Percentiles rank a stretch among this genome's conserved stretches.
These are phyloP conservation scores for Puntigrus tetrazona DNA, from an alignment of 2,113 vertebrate species.

Conservation along the genomic window DNA sequence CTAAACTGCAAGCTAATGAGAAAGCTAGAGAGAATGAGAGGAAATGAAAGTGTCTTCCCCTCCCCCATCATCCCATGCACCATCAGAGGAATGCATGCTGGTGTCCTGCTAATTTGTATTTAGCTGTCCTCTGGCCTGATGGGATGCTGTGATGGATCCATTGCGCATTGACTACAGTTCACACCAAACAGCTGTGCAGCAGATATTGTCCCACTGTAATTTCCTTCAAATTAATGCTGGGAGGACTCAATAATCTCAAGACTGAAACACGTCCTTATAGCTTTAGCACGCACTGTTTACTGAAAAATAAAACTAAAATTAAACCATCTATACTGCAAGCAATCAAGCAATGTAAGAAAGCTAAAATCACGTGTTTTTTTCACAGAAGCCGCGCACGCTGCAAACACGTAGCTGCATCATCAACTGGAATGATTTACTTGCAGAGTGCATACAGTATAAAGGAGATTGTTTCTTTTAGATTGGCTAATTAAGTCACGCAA, in stretches of 20 bases:
- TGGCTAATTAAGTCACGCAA: background rate
- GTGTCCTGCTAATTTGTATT: conserved; percentile 73
- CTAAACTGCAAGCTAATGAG: conserved; percentile 56
- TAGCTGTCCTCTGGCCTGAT: conserved; percentile 62
- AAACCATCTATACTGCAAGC: background rate
- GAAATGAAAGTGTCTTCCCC: conserved; percentile 41
- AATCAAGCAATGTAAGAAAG: background rate
- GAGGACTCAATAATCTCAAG: background rate
- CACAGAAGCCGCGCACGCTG: background rate
- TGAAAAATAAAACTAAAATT: no score
- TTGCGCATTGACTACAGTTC: conserved; percentile 71
- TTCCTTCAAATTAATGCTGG: background rate
- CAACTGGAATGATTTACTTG: background rate
- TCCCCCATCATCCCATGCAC: conserved; percentile 14
- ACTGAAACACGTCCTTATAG: background rate
- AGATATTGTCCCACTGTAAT: conserved; percentile 19
- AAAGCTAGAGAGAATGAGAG: conserved; percentile 8
- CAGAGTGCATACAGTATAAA: background rate
- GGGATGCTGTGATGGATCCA: conserved; percentile 71
- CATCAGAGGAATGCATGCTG: conserved; percentile 56
- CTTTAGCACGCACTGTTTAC: background rate
- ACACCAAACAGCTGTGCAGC: conserved; percentile 48
- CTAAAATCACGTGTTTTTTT: background rate
- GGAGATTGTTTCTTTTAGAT: background rate
- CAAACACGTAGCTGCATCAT: background rate